phyloP scores from a whole-genome alignment of 2,888 invertebrate species.

The Physocephala rufipes region DNA sequence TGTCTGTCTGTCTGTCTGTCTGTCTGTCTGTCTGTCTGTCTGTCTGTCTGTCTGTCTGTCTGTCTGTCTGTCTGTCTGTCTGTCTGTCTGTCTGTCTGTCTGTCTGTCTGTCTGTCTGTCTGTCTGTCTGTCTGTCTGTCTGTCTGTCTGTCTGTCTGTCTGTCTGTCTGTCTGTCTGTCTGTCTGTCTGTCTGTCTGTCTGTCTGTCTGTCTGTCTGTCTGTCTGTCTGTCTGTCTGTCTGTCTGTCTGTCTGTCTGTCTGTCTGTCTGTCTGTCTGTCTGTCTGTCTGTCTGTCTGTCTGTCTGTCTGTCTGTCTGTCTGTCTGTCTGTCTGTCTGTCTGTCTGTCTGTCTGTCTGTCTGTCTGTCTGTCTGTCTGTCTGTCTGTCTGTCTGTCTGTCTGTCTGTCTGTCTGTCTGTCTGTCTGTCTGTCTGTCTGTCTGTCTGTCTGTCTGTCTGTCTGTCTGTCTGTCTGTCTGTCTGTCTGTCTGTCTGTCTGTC shows the following conservation, averaged over 20 bases:
- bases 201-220: slow-evolving; percentile 20
- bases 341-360: slow-evolving; percentile 20
- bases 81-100: slow-evolving; percentile 20
- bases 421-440: slow-evolving; percentile 20
- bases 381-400: slow-evolving; percentile 20
- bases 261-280: slow-evolving; percentile 20
- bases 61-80: slow-evolving; percentile 20
- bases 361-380: slow-evolving; percentile 20
- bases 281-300: slow-evolving; percentile 20
- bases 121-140: slow-evolving; percentile 20
- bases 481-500: slow-evolving; percentile 20
- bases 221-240: slow-evolving; percentile 20
- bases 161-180: slow-evolving; percentile 20
- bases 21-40: slow-evolving; percentile 20
- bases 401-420: slow-evolving; percentile 20
- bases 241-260: slow-evolving; percentile 20
- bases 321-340: slow-evolving; percentile 20
- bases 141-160: slow-evolving; percentile 20
- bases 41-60: slow-evolving; percentile 20
- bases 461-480: slow-evolving; percentile 20
- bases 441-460: slow-evolving; percentile 20
- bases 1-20: slow-evolving; percentile 20
- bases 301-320: slow-evolving; percentile 20
- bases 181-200: slow-evolving; percentile 20
- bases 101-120: slow-evolving; percentile 20